Evolutionary conservation across 2,797 vertebrate genomes (phyloP).

Genomic region (Cirrhinus molitorella): DNA sequence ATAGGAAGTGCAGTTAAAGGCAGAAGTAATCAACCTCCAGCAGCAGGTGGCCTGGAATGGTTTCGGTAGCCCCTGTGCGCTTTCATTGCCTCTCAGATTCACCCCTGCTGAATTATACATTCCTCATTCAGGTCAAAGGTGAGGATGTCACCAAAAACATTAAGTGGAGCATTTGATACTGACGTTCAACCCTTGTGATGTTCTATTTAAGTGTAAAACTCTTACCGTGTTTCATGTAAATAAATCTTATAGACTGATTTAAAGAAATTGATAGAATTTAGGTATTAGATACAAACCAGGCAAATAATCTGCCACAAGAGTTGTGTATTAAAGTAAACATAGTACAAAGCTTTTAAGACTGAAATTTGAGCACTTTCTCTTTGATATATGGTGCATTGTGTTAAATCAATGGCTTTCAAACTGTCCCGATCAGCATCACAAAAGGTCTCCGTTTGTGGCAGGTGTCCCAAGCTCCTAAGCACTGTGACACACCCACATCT

Average conservation of each 20-base stretch:
- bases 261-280: not conserved
- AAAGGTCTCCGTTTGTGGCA: constrained; percentile 35
- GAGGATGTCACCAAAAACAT: constrained; percentile 37
- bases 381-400: constrained; percentile 8
- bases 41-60: not conserved
- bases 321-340: not conserved
- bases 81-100: constrained; percentile 31
- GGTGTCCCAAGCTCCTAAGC: constrained; percentile 34
- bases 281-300: not conserved
- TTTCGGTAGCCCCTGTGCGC: not conserved
- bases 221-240: not conserved
- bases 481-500: constrained; percentile 35
- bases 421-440: constrained; percentile 45
- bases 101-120: constrained; percentile 52
- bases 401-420: constrained; percentile 46
- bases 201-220: not conserved
- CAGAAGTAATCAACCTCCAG: constrained; percentile 32
- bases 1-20: constrained; percentile 22
- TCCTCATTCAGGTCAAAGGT: constrained; percentile 55
- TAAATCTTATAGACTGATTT: not conserved
- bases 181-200: not conserved
- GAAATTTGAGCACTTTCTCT: constrained; percentile 22
- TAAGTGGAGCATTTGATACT: not conserved
- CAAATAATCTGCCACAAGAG: not conserved
- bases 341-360: not conserved